Evolutionary conservation across 2,113 vertebrate genomes (phyloP).

Genomic region (Nestor notabilis): DNA sequence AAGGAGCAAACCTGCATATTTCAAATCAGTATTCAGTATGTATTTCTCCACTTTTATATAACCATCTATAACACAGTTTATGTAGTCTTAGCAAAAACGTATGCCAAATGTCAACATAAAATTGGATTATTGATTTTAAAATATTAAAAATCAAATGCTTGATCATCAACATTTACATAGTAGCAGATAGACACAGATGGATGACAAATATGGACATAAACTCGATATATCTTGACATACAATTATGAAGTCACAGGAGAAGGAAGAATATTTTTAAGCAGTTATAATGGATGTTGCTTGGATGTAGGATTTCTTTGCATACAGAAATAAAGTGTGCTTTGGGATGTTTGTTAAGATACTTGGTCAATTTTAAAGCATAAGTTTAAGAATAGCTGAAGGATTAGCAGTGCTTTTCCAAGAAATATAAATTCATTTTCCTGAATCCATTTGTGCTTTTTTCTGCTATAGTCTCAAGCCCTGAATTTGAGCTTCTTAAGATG

Average conservation of each 20-base stretch:
- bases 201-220: background rate
- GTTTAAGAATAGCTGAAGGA: background rate
- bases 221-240: background rate
- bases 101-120: background rate
- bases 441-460: background rate
- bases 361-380: background rate
- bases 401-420: conserved; percentile 8
- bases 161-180: background rate
- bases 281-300: background rate
- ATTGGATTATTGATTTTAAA: background rate
- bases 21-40: background rate
- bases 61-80: background rate
- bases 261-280: background rate
- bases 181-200: background rate
- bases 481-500: conserved; percentile 1
- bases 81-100: background rate
- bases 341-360: background rate
- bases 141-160: background rate
- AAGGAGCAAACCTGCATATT: background rate
- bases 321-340: background rate
- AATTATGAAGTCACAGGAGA: background rate
- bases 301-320: background rate
- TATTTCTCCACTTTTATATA: background rate
- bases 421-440: background rate
- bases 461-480: background rate